A percentile compares a stretch with the other conserved stretches of the same genome.
phyloP scores from a whole-genome alignment of 1,140 invertebrate species.

The Diplogasteroides magnus region DNA sequence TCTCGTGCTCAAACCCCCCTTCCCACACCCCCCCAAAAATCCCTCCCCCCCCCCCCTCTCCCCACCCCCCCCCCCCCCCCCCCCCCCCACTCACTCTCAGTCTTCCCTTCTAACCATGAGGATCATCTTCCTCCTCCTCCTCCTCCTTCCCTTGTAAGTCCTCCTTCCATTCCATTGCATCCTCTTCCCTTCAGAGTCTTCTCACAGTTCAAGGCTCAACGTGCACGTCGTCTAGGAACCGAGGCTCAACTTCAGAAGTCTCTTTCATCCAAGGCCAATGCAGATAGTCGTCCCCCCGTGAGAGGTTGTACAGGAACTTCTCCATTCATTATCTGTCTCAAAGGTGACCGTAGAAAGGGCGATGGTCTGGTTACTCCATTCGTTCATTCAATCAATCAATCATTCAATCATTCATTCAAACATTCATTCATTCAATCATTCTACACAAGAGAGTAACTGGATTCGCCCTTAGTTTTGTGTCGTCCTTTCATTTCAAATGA shows the following conservation, averaged over 20 bases:
- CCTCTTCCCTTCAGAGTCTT: background rate
- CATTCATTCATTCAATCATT: constrained; percentile 5
- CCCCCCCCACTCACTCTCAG: background rate
- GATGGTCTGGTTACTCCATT: no score
- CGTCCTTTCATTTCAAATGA: background rate
- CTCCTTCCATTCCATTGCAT: background rate
- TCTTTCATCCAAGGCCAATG: constrained; percentile 44
- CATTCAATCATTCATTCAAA: background rate
- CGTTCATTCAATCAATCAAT: background rate
- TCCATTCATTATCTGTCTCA: constrained; percentile 13
- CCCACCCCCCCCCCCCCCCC: no score
- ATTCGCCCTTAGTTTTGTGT: background rate
- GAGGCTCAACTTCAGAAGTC: constrained; percentile 36
- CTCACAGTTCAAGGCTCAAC: constrained; percentile 23
- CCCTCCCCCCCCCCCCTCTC: no score
- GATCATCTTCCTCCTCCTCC: background rate
- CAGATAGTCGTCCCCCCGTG: constrained; percentile 40
- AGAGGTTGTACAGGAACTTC: constrained; percentile 30
- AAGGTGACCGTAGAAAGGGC: constrained; percentile 1
- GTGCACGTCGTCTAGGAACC: constrained; percentile 39
- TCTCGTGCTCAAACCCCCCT: no score
- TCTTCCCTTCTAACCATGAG: background rate
- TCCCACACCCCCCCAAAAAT: no score
- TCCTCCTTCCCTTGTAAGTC: background rate
- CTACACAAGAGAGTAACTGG: background rate